Evolutionary conservation across 2,113 vertebrate genomes (phyloP), one percentile per base, ranked within the genome.

Genomic region (Bubalus kerabau): DNA sequence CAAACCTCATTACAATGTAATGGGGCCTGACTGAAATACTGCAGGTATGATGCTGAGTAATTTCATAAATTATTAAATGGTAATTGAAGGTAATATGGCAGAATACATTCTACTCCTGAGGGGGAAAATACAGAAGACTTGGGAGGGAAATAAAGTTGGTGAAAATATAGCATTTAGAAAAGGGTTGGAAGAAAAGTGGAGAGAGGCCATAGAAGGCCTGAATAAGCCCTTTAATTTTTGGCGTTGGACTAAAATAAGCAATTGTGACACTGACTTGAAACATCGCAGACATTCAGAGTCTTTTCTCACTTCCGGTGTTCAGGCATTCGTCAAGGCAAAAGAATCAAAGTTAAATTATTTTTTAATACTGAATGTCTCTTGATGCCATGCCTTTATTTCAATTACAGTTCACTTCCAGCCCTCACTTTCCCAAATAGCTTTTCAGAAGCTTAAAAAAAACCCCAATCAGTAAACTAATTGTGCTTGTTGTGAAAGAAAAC

Each of bases 21-120:
- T 99, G 99, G 98, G 97, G 98, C 98, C 98, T 98, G 98, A 98
- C 98, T 97, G 98, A 99, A 98, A 98, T 98, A 98, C 98, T 98
- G 98, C 97, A 99, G 98, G 98, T 98, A 98, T 98, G 98, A 98
- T 99, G 96, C 98, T 97, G 98, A 98, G 98, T 98, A 99, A 99
- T 99, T 99, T 98, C 97, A 98, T 99, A 98, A 98, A 99, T 99
- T 99, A 99, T 99, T 99, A 98, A 98, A 97, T 90, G 91, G 97
- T 98, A 99, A 99, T 98, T 99, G 98, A 98, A 99, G 98, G 97
- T 98, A 98, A 99, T 99, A 98, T 97, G 95, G 97, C 93, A 98
- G 98, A 98, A 98, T 98, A 97, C 97, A 94, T 98, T 98, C 97
- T 28, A 96, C 93, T 98, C 78, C 98, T 97, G 83, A 96, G 96